A percentile compares a stretch with the other conserved stretches of the same genome.
Conservation (phyloP, 2,888 invertebrate genomes). For the Hydraecia micacea region DNA sequence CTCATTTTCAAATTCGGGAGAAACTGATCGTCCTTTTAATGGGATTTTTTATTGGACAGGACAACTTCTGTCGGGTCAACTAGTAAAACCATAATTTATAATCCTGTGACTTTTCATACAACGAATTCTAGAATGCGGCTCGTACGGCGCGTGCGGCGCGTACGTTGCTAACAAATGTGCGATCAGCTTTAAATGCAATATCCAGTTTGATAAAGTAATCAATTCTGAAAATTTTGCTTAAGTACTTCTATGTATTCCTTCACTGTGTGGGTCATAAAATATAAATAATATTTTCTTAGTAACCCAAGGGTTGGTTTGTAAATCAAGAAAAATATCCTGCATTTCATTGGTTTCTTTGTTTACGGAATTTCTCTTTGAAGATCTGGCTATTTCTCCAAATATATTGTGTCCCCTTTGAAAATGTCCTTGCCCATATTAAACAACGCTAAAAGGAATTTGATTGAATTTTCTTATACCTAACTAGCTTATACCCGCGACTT, state of each 20-base stretch:
- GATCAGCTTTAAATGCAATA: neutral
- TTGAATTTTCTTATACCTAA: conserved; percentile 32
- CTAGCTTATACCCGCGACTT: too few relatives aligned
- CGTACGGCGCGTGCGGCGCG: too few relatives aligned
- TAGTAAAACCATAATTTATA: too few relatives aligned
- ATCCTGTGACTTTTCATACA: too few relatives aligned
- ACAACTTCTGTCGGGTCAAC: too few relatives aligned
- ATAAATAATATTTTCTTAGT: neutral
- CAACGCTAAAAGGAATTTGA: conserved; percentile 10
- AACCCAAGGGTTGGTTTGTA: neutral
- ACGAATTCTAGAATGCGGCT: too few relatives aligned
- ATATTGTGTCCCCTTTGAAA: conserved; percentile 1
- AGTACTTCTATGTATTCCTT: conserved; percentile 2
- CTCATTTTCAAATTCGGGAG: too few relatives aligned
- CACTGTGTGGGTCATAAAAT: neutral
- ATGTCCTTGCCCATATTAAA: conserved; percentile 8
- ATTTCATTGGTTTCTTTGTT: conserved; percentile 28
- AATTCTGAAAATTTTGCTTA: neutral
- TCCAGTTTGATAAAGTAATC: neutral
- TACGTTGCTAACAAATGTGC: too few relatives aligned
- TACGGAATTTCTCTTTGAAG: neutral
- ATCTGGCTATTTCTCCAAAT: neutral
- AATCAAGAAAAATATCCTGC: conserved; percentile 26
- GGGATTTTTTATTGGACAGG: too few relatives aligned
- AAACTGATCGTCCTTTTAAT: too few relatives aligned